Percentiles rank a stretch among this genome's conserved stretches.
Evolutionary conservation across 30 jellyfish, hydroid and myxozoan genomes (phyloP).

Genomic region (Morbakka virulenta): DNA sequence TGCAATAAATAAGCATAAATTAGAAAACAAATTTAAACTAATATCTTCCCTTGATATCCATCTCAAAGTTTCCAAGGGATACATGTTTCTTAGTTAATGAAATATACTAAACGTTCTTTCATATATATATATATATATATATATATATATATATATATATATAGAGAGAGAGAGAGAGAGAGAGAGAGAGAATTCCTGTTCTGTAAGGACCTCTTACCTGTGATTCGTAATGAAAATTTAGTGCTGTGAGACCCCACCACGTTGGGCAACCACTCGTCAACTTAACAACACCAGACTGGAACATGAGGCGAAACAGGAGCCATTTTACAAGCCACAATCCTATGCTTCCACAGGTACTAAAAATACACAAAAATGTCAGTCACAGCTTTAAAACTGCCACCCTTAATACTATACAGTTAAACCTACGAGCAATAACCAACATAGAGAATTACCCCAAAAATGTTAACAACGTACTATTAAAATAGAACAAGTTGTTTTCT

Average conservation of each 20-base stretch:
- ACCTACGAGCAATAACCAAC: background rate
- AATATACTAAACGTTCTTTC: too few species aligned
- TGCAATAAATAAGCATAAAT: too few species aligned
- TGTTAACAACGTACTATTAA: background rate
- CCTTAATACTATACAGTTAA: background rate
- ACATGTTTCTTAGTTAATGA: background rate
- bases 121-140: too few species aligned
- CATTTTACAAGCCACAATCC: conserved; percentile 87
- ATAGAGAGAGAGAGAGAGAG: too few species aligned
- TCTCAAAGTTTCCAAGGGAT: background rate
- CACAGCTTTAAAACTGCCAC: background rate
- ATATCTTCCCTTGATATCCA: too few species aligned
- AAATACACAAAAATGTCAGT: background rate
- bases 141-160: too few species aligned
- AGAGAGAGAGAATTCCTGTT: background rate
- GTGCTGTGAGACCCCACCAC: conserved; percentile 98
- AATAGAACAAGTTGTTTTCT: too few species aligned
- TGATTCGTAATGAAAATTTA: conserved; percentile 92
- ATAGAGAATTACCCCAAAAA: background rate
- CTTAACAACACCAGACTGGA: conserved; percentile 94
- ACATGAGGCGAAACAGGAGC: conserved; percentile 93
- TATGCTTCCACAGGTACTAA: conserved; percentile 51
- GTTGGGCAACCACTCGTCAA: conserved; percentile 90
- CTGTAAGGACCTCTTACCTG: too few species aligned
- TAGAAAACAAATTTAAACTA: too few species aligned